These are phyloP conservation scores for Panthera leo DNA, from an alignment of 2,113 vertebrate species.

Conservation along the genomic window DNA sequence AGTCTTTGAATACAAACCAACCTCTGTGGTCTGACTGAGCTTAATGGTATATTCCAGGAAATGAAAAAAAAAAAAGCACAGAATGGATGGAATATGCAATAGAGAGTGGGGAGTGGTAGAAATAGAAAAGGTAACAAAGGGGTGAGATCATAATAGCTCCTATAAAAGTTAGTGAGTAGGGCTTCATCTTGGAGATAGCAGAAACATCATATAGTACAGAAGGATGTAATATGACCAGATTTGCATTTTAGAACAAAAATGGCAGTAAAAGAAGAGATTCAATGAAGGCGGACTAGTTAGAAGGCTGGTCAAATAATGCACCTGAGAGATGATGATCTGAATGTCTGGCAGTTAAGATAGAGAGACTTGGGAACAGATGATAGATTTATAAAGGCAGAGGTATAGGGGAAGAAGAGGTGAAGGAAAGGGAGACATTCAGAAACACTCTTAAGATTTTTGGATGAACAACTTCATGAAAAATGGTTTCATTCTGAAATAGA, in stretches of 20 bases:
- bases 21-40: background rate
- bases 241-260: background rate
- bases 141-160: background rate
- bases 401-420: background rate
- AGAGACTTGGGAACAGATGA: background rate
- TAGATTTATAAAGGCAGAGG: background rate
- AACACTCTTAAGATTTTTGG: background rate
- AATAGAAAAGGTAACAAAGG: background rate
- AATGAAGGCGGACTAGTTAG: background rate
- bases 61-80: background rate
- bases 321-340: background rate
- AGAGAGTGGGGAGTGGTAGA: background rate
- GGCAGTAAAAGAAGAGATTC: background rate
- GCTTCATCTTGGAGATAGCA: background rate
- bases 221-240: background rate
- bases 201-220: background rate
- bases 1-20: background rate
- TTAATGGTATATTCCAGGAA: background rate
- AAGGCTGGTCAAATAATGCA: background rate
- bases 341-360: background rate
- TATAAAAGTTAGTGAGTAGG: background rate
- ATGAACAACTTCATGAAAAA: background rate
- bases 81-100: background rate
- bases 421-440: background rate
- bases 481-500: background rate